These are phyloP conservation scores for Phalacrocorax brasilianus DNA, from an alignment of 2,113 vertebrate genomes.

Conservation along the genomic window DNA sequence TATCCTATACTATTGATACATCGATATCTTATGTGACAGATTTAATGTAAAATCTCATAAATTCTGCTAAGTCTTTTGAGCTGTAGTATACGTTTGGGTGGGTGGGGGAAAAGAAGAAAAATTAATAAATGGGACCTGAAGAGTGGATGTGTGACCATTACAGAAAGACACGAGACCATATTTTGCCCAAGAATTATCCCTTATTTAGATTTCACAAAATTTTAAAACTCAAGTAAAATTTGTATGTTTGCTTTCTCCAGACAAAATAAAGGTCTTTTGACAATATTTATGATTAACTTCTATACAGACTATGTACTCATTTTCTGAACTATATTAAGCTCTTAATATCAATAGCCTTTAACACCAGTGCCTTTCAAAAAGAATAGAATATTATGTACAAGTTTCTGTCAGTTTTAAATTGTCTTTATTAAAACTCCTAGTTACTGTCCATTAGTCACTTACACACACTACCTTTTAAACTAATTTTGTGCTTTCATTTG, in stretches of 20 bases:
- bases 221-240: not conserved
- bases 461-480: not conserved
- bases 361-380: not conserved
- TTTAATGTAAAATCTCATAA: not conserved
- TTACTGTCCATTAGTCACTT: not conserved
- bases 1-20: not conserved
- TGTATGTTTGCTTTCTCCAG: not conserved
- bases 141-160: not conserved
- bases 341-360: not conserved
- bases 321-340: not conserved
- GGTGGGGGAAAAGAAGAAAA: not conserved
- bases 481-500: not conserved
- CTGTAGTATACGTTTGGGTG: not conserved
- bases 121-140: not conserved
- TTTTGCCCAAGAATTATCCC: not conserved
- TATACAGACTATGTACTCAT: not conserved
- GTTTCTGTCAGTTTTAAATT: not conserved
- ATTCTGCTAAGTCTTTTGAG: not conserved
- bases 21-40: not conserved
- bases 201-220: not conserved
- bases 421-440: not conserved
- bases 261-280: not conserved
- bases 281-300: not conserved
- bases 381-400: not conserved
- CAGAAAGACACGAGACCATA: not conserved